phyloP scores from a whole-genome alignment of 1,140 invertebrate species.

The Notospermus geniculatus region DNA sequence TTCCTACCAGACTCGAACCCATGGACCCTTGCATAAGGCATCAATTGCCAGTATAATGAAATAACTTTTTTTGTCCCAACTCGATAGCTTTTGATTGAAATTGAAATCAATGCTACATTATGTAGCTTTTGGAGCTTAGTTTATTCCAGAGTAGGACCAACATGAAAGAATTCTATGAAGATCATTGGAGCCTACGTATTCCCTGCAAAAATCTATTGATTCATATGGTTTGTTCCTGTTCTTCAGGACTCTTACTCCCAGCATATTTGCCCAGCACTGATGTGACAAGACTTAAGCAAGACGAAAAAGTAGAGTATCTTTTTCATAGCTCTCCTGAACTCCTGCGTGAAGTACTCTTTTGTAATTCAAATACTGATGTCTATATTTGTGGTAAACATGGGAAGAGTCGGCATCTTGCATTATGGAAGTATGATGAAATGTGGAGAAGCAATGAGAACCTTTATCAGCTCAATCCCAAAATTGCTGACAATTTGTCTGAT shows the following conservation, averaged over 20 bases:
- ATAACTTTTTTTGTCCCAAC: background rate
- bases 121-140: background rate
- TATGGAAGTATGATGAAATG: constrained; percentile 3
- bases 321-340: too few relatives aligned
- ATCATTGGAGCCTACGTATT: background rate
- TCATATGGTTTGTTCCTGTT: too few relatives aligned
- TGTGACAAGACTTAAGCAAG: too few relatives aligned
- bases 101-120: background rate
- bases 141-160: background rate
- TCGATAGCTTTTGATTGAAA: background rate
- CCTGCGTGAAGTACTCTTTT: background rate
- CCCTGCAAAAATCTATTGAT: background rate
- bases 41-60: background rate
- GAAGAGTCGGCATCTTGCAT: background rate
- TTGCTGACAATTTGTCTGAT: background rate
- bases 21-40: too few relatives aligned
- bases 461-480: background rate
- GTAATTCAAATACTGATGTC: background rate
- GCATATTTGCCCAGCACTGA: too few relatives aligned
- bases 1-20: too few relatives aligned
- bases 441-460: background rate
- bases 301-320: too few relatives aligned
- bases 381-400: constrained; percentile 9
- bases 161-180: background rate
- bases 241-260: too few relatives aligned